Conservation (phyloP, 2,888 invertebrate genomes). For the Tortrix viridana region DNA sequence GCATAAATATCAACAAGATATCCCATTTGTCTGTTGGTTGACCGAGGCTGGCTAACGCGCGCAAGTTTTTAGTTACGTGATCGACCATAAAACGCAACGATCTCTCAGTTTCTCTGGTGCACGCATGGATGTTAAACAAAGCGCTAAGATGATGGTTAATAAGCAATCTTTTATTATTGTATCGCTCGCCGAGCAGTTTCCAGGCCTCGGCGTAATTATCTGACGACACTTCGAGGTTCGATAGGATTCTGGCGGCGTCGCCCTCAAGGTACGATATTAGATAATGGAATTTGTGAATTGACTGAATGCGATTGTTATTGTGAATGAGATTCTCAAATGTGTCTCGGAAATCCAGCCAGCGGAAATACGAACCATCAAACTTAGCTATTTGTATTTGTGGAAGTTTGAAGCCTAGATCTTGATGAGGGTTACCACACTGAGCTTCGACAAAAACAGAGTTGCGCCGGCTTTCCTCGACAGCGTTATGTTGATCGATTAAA, state of each 20-base stretch:
- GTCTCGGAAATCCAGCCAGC: constrained; percentile 45
- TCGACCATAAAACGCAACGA: constrained; percentile 42
- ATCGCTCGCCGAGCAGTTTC: constrained; percentile 34
- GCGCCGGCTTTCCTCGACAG: constrained; percentile 3
- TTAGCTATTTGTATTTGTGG: no score
- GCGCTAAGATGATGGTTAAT: constrained; percentile 41
- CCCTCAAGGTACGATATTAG: constrained; percentile 41
- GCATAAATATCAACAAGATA: constrained; percentile 35
- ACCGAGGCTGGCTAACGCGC: constrained; percentile 41
- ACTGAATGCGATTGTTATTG: constrained; percentile 40
- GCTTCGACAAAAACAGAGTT: background rate
- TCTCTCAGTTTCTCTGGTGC: constrained; percentile 38
- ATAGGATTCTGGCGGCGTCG: constrained; percentile 41
- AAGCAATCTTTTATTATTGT: constrained; percentile 38
- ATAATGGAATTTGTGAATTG: no score
- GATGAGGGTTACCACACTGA: constrained; percentile 21
- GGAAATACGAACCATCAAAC: constrained; percentile 44
- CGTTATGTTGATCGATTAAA: constrained; percentile 29
- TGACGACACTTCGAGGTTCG: constrained; percentile 38
- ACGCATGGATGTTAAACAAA: constrained; percentile 38
- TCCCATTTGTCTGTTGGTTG: constrained; percentile 42
- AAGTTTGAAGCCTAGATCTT: constrained; percentile 37
- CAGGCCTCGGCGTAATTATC: constrained; percentile 38
- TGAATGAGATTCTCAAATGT: constrained; percentile 43
- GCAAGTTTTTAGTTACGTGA: constrained; percentile 43